These are phyloP conservation scores for Drosophila atripex DNA, from an alignment of 2,888 invertebrate genomes.

Conservation along the genomic window DNA sequence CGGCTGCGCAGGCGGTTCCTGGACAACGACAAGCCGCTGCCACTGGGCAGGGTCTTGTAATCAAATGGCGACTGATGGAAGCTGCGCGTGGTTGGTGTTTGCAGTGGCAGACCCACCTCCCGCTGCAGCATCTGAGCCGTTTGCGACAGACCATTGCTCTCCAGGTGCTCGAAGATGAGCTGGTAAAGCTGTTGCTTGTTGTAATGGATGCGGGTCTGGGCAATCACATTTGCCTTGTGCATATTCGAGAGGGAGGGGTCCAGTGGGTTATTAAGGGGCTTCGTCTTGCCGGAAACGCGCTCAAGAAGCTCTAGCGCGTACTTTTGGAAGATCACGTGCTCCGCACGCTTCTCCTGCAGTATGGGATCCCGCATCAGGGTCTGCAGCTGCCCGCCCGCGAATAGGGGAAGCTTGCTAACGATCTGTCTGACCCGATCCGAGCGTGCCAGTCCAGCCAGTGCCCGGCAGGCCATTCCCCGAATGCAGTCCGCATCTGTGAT, in stretches of 20 bases:
- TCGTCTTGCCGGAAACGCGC: slow-evolving; percentile 95
- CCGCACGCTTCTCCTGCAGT: slow-evolving; percentile 96
- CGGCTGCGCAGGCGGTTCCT: slow-evolving; percentile 80
- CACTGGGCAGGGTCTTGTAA: slow-evolving; percentile 77
- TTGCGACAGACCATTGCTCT: slow-evolving; percentile 89
- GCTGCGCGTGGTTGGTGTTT: slow-evolving; percentile 82
- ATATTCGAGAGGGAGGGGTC: slow-evolving; percentile 95
- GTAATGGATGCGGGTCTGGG: slow-evolving; percentile 97
- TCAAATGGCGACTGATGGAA: slow-evolving; percentile 84
- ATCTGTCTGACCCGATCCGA: slow-evolving; percentile 97
- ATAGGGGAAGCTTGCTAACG: slow-evolving; percentile 96
- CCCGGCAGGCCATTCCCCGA: slow-evolving; percentile 95
- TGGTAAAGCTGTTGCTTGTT: slow-evolving; percentile 96
- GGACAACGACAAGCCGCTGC: slow-evolving; percentile 56
- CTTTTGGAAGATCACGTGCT: slow-evolving; percentile 97
- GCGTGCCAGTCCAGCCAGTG: slow-evolving; percentile 96
- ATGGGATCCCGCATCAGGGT: slow-evolving; percentile 98
- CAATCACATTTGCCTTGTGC: slow-evolving; percentile 96
- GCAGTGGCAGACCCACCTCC: slow-evolving; percentile 88
- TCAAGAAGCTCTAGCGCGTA: slow-evolving; percentile 96
- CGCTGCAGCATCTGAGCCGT: slow-evolving; percentile 90
- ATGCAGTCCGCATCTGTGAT: slow-evolving; percentile 98
- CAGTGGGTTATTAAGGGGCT: slow-evolving; percentile 89
- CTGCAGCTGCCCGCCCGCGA: slow-evolving; percentile 96
- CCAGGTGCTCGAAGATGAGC: slow-evolving; percentile 94